These are phyloP conservation scores for Patagioenas fasciata DNA, from an alignment of 2,113 vertebrate species.

Conservation along the genomic window DNA sequence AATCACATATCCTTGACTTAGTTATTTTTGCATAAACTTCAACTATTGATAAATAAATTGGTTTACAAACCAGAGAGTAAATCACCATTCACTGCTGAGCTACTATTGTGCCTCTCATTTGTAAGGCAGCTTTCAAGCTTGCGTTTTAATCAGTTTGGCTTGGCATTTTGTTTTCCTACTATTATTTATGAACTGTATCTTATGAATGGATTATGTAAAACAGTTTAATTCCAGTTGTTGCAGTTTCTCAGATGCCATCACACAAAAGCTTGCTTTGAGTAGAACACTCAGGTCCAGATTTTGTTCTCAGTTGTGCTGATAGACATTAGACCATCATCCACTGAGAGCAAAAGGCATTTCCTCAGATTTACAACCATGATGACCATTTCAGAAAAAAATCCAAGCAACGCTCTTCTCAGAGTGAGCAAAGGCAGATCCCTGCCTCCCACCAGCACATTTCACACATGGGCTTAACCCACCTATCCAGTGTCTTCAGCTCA, in stretches of 20 bases:
- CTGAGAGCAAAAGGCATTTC: slow-evolving; percentile 13
- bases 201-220: slow-evolving; percentile 63
- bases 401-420: not conserved
- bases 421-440: not conserved
- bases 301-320: not conserved
- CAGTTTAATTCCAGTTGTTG: slow-evolving; percentile 40
- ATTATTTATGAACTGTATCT: slow-evolving; percentile 57
- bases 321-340: slow-evolving; percentile 1
- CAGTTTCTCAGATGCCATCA: slow-evolving; percentile 38
- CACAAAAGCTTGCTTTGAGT: not conserved
- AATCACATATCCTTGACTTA: not conserved
- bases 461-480: not conserved
- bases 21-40: slow-evolving; percentile 14
- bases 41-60: slow-evolving; percentile 45
- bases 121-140: slow-evolving; percentile 35
- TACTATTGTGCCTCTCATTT: slow-evolving; percentile 39
- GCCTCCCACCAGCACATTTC: not conserved
- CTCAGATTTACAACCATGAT: not conserved
- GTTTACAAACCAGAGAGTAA: slow-evolving; percentile 25
- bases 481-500: not conserved
- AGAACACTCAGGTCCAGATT: slow-evolving; percentile 6
- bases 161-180: slow-evolving; percentile 48
- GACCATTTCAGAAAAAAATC: not conserved
- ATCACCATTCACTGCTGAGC: slow-evolving; percentile 24
- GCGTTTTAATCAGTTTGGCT: slow-evolving; percentile 46